These are phyloP conservation scores for Lepidostoma basale DNA, from an alignment of 1,140 invertebrate species.

Conservation along the genomic window DNA sequence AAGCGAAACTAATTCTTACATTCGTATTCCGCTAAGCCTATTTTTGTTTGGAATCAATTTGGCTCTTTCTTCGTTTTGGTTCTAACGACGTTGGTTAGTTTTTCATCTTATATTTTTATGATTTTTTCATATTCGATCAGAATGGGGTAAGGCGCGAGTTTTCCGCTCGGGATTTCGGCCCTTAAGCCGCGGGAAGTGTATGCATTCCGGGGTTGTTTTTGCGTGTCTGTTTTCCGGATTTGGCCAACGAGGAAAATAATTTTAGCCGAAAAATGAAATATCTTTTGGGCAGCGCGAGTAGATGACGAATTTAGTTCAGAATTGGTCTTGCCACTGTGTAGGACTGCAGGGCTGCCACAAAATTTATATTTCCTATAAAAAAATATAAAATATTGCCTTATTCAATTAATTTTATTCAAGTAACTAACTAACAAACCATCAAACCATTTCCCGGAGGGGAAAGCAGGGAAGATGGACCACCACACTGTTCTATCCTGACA, in stretches of 20 bases:
- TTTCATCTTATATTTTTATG: constrained; percentile 48
- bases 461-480: too few species aligned
- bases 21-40: background rate
- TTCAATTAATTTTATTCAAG: too few species aligned
- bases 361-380: too few species aligned
- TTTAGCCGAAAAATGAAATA: constrained; percentile 47
- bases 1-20: background rate
- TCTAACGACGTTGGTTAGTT: constrained; percentile 31
- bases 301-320: constrained; percentile 48
- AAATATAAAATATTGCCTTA: too few species aligned
- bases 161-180: background rate
- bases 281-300: constrained; percentile 44
- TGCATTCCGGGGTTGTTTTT: background rate
- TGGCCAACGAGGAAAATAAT: constrained; percentile 38
- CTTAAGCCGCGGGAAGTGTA: constrained; percentile 1
- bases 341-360: constrained; percentile 39
- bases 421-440: too few species aligned
- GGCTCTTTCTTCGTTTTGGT: constrained; percentile 17
- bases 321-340: constrained; percentile 46
- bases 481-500: too few species aligned
- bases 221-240: constrained; percentile 5
- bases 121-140: constrained; percentile 39
- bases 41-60: constrained; percentile 21
- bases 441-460: too few species aligned
- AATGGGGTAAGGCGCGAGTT: constrained; percentile 12